A percentile compares a stretch with the other conserved stretches of the same genome.
Evolutionary conservation across 2,113 vertebrate species (phyloP).

Genomic region (Hydrolagus affinis): DNA sequence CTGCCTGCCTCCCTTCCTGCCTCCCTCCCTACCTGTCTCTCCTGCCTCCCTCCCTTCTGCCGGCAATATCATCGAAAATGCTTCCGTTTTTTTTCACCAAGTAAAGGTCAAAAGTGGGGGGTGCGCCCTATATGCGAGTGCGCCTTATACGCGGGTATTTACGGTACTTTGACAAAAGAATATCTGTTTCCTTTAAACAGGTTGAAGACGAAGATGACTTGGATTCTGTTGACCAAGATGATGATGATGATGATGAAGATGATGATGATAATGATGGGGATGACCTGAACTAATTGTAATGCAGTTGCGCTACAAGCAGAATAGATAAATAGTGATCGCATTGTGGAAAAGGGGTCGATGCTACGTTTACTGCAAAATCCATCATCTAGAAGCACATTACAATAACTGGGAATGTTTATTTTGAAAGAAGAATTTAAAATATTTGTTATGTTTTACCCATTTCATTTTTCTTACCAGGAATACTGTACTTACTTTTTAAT

Average conservation of each 20-base stretch:
- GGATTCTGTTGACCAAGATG: constrained; percentile 58
- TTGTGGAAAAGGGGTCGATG: neutral
- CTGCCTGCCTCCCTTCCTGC: too few relatives aligned
- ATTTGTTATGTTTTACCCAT: constrained; percentile 15
- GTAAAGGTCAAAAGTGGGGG: too few relatives aligned
- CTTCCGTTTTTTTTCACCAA: too few relatives aligned
- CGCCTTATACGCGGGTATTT: too few relatives aligned
- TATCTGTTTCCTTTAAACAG: constrained; percentile 41
- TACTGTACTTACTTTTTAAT: constrained; percentile 16
- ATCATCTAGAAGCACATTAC: neutral
- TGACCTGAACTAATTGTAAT: constrained; percentile 25
- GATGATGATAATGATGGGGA: constrained; percentile 45
- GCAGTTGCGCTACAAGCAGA: neutral
- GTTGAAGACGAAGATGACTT: constrained; percentile 67
- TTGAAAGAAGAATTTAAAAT: constrained; percentile 18
- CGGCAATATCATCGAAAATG: too few relatives aligned
- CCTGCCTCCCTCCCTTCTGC: too few relatives aligned
- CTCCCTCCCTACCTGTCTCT: too few relatives aligned
- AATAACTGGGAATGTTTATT: neutral
- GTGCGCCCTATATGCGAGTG: too few relatives aligned
- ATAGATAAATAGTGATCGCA: neutral
- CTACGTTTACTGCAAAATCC: neutral
- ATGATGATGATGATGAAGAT: constrained; percentile 52
- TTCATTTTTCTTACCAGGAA: neutral
- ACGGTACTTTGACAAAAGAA: too few relatives aligned